Percentiles rank a stretch among this genome's conserved stretches.
These are phyloP conservation scores for Oscheius myriophilus DNA, from an alignment of 2,888 invertebrate species.

Conservation along the genomic window DNA sequence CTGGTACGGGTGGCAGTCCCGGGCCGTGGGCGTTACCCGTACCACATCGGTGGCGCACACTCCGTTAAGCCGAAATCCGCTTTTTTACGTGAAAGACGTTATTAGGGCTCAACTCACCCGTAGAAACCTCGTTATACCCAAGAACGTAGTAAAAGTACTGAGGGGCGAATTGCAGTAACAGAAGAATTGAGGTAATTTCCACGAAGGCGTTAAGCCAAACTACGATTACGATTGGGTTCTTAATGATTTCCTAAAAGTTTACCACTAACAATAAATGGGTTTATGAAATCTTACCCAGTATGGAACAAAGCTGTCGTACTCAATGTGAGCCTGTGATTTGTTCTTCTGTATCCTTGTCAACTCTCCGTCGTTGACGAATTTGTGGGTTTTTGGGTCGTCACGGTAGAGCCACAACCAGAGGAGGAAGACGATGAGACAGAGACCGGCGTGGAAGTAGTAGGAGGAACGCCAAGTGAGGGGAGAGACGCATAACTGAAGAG, in stretches of 20 bases:
- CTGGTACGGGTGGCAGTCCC: no score
- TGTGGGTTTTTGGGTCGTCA: conserved; percentile 39
- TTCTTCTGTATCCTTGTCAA: conserved; percentile 51
- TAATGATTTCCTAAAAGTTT: conserved; percentile 52
- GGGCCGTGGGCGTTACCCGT: no score
- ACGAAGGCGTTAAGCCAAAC: conserved; percentile 63
- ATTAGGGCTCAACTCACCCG: conserved; percentile 39
- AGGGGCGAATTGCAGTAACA: conserved; percentile 64
- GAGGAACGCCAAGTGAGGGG: conserved; percentile 59
- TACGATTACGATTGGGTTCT: conserved; percentile 56
- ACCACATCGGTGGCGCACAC: no score
- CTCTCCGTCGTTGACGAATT: conserved; percentile 41
- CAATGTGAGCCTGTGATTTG: conserved; percentile 52
- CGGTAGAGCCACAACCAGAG: conserved; percentile 39
- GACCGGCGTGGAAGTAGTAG: conserved; percentile 54
- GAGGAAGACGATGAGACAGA: conserved; percentile 33
- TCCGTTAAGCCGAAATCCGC: no score
- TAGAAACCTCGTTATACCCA: conserved; percentile 44
- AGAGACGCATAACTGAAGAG: conserved; percentile 34
- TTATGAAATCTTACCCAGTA: conserved; percentile 34
- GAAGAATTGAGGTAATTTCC: conserved; percentile 61
- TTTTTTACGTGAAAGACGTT: no score
- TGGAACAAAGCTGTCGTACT: conserved; percentile 52
- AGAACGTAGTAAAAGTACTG: conserved; percentile 61
- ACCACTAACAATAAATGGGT: neutral